Percentiles rank a stretch among this genome's conserved stretches.
Evolutionary conservation across 2,113 vertebrate genomes (phyloP).

Genomic region (Ginglymostoma cirratum): DNA sequence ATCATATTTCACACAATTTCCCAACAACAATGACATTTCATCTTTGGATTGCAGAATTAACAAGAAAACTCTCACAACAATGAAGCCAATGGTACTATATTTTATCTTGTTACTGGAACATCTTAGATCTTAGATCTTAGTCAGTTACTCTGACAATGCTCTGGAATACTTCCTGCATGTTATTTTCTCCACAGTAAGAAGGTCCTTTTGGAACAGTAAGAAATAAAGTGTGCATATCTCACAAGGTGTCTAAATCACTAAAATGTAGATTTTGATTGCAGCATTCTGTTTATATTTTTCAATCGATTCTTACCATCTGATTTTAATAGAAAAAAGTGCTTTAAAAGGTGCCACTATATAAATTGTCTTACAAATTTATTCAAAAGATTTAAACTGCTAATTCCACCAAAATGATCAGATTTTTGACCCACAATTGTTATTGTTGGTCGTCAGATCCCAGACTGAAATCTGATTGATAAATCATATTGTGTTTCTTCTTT

Average conservation of each 20-base stretch:
- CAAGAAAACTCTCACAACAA: neutral
- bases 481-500: too few species aligned
- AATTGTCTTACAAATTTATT: neutral
- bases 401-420: neutral
- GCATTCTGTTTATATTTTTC: neutral
- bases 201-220: neutral
- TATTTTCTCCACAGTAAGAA: neutral
- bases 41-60: neutral
- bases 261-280: neutral
- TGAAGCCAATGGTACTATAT: neutral
- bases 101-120: neutral
- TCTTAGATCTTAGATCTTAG: neutral
- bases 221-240: neutral
- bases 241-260: neutral
- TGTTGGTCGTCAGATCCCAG: too few species aligned
- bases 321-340: neutral
- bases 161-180: neutral
- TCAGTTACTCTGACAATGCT: neutral
- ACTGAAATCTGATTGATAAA: too few species aligned
- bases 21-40: neutral
- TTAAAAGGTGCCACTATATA: neutral
- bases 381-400: neutral
- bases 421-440: neutral
- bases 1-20: neutral
- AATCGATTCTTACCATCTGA: neutral